Conservation (phyloP, 2,888 invertebrate species). For the Phortica okadai region DNA sequence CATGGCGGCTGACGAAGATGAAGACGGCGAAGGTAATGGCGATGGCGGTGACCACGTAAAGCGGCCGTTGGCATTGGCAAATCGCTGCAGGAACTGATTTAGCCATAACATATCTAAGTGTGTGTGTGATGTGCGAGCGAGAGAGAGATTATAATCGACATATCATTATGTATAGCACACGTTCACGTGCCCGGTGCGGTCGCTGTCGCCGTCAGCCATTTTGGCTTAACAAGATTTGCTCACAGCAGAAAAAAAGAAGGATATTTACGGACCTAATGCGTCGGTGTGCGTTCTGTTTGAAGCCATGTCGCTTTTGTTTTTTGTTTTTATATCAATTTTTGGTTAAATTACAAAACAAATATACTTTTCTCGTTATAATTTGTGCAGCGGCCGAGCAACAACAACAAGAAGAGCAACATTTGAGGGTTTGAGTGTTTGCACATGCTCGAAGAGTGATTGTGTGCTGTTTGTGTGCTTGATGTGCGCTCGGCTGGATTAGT, state of each 20-base stretch:
- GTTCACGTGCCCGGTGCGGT: slow-evolving; percentile 37
- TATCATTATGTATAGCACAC: slow-evolving; percentile 43
- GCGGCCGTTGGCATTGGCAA: background rate
- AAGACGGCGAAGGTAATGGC: background rate
- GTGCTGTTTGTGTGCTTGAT: too few relatives aligned
- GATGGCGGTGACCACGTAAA: background rate
- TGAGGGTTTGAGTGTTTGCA: slow-evolving; percentile 2
- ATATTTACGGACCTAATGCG: background rate
- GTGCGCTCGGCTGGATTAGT: background rate
- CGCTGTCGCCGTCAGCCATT: slow-evolving; percentile 61
- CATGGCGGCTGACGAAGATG: background rate
- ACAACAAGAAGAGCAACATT: background rate
- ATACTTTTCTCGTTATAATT: slow-evolving; percentile 71
- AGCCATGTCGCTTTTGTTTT: background rate
- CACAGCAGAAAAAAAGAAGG: slow-evolving; percentile 43
- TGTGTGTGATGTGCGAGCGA: background rate
- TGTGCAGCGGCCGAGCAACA: slow-evolving; percentile 46
- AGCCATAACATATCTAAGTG: background rate
- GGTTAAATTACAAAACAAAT: slow-evolving; percentile 68
- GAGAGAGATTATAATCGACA: slow-evolving; percentile 53
- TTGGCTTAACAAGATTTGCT: slow-evolving; percentile 69
- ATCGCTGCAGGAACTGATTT: background rate
- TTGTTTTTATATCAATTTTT: slow-evolving; percentile 63
- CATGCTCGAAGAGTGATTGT: background rate
- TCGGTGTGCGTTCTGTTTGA: background rate